Evolutionary conservation across 1,140 invertebrate genomes (phyloP).

Genomic region (Lepidotrigona ventralis): DNA sequence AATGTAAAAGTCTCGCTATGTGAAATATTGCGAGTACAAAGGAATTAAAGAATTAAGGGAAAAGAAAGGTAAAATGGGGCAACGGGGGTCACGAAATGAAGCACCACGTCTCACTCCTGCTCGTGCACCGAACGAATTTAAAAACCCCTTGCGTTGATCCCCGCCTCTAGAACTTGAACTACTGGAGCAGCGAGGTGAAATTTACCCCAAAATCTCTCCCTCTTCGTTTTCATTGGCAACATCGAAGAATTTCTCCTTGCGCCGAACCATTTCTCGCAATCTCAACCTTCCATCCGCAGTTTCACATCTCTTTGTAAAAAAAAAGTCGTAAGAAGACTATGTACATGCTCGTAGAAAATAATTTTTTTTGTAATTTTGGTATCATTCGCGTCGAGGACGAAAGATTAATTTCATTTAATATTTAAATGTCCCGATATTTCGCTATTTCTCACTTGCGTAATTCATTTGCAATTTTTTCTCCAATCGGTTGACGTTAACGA

Average conservation of each 20-base stretch:
- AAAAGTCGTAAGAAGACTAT: no score
- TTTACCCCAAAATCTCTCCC: not conserved
- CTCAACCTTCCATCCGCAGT: not conserved
- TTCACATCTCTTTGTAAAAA: no score
- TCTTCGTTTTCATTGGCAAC: not conserved
- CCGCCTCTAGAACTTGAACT: conserved; percentile 14
- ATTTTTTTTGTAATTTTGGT: no score
- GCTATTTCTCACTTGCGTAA: no score
- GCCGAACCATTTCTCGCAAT: not conserved
- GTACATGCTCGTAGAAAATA: no score
- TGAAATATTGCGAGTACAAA: no score
- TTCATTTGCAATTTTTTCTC: no score
- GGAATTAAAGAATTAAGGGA: not conserved
- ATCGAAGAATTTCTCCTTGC: not conserved
- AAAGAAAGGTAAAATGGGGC: not conserved
- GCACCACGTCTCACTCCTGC: conserved; percentile 48
- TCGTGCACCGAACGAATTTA: conserved; percentile 54
- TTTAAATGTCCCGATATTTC: no score
- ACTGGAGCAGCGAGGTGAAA: conserved; percentile 55
- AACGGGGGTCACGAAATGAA: conserved; percentile 46
- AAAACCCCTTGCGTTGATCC: conserved; percentile 42
- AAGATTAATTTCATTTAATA: no score
- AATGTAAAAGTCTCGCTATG: no score
- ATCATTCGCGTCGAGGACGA: no score
- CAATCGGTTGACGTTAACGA: no score